phyloP scores from a whole-genome alignment of 2,797 vertebrate genomes.

The Pyrocephalus nanus region DNA sequence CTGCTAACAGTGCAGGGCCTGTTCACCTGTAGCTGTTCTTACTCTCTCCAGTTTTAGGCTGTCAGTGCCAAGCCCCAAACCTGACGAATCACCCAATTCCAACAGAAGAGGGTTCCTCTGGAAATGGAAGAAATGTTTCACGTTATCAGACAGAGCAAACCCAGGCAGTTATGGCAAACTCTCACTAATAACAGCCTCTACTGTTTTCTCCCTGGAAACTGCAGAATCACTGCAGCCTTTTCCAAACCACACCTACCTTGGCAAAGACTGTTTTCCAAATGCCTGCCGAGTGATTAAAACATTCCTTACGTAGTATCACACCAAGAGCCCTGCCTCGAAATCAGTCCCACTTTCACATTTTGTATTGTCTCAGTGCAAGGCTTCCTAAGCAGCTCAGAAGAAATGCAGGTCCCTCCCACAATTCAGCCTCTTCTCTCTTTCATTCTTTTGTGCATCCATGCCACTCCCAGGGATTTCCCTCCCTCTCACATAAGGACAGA shows the following conservation, averaged over 20 bases:
- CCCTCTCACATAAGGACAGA: slow-evolving; percentile 61
- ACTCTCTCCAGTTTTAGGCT: slow-evolving; percentile 81
- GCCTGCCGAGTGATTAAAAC: slow-evolving; percentile 85
- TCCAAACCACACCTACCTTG: slow-evolving; percentile 85
- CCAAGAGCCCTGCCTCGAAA: slow-evolving; percentile 82
- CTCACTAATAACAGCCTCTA: slow-evolving; percentile 63
- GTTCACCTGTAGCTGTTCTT: neutral
- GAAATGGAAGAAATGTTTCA: slow-evolving; percentile 84
- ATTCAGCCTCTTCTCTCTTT: slow-evolving; percentile 76
- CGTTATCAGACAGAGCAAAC: slow-evolving; percentile 86
- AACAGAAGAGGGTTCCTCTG: slow-evolving; percentile 82
- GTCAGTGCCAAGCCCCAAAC: slow-evolving; percentile 85
- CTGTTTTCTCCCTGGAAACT: slow-evolving; percentile 79
- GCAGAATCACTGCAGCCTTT: slow-evolving; percentile 81
- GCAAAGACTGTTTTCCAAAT: slow-evolving; percentile 87
- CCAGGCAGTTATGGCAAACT: slow-evolving; percentile 77
- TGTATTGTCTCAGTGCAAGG: slow-evolving; percentile 83
- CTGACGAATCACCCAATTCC: slow-evolving; percentile 80
- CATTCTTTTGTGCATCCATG: slow-evolving; percentile 80
- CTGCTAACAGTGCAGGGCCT: slow-evolving; percentile 76
- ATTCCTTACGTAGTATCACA: slow-evolving; percentile 85
- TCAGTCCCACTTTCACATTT: slow-evolving; percentile 86
- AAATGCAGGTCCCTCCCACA: slow-evolving; percentile 83
- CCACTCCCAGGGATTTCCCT: slow-evolving; percentile 27
- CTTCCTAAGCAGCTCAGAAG: slow-evolving; percentile 85